Percentiles rank a stretch among this genome's conserved stretches.
These are phyloP conservation scores for Phyllopteryx taeniolatus DNA, from an alignment of 2,113 vertebrate genomes.

Conservation along the genomic window DNA sequence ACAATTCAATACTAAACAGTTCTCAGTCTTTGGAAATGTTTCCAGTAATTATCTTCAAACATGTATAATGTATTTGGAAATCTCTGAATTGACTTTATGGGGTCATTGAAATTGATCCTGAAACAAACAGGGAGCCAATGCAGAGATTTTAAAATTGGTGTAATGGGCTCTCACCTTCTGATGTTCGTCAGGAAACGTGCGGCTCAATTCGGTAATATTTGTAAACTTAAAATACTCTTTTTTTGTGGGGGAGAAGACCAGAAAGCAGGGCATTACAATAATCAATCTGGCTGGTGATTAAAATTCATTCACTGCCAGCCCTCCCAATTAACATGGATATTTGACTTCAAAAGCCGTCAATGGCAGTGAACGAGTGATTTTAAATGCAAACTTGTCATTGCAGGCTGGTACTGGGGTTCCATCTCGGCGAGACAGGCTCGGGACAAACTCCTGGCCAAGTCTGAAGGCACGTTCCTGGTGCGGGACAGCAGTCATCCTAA, in stretches of 20 bases:
- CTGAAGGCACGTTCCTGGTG: slow-evolving; percentile 91
- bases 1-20: too few relatives aligned
- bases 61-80: too few relatives aligned
- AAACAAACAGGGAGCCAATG: neutral
- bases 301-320: neutral
- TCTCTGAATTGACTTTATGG: too few relatives aligned
- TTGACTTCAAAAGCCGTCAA: too few relatives aligned
- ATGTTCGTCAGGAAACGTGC: neutral
- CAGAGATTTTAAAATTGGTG: neutral
- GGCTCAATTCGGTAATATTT: too few relatives aligned
- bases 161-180: neutral
- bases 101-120: neutral
- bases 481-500: slow-evolving; percentile 93
- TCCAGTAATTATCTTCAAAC: too few relatives aligned
- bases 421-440: slow-evolving; percentile 86
- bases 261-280: too few relatives aligned
- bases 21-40: too few relatives aligned
- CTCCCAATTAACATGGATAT: too few relatives aligned
- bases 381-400: neutral
- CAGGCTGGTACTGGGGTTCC: slow-evolving; percentile 94
- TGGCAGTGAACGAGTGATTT: neutral
- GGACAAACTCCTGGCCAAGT: slow-evolving; percentile 81
- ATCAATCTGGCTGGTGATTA: neutral
- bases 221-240: too few relatives aligned
- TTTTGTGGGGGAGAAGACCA: too few relatives aligned